Evolutionary conservation across 2,797 vertebrate species (phyloP).

Genomic region (Psittacula echo): DNA sequence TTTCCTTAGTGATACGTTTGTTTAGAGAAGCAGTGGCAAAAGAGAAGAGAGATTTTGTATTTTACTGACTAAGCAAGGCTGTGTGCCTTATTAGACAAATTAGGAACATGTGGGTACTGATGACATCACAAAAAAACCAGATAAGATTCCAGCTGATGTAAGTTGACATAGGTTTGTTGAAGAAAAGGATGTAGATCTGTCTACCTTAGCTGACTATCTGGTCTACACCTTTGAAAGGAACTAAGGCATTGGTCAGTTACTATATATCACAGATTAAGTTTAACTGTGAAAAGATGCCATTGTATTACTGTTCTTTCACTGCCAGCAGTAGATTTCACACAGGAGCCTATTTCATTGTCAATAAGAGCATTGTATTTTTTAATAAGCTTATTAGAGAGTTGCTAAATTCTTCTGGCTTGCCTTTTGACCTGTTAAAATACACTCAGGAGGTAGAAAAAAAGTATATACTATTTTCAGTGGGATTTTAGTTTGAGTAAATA

Average conservation of each 20-base stretch:
- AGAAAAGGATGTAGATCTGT: background rate
- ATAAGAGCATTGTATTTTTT: background rate
- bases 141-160: background rate
- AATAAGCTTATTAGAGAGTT: background rate
- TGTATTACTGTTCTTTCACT: background rate
- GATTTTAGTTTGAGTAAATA: background rate
- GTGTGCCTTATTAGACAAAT: conserved; percentile 57
- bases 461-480: background rate
- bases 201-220: background rate
- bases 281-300: background rate
- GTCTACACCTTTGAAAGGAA: background rate
- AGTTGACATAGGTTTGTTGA: background rate
- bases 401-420: background rate
- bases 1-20: conserved; percentile 17
- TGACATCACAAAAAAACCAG: background rate
- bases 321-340: background rate
- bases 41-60: conserved; percentile 27
- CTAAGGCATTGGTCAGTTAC: background rate
- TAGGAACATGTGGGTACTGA: background rate
- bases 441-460: background rate
- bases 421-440: background rate
- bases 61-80: conserved; percentile 35
- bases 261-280: background rate
- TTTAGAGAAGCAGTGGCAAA: conserved; percentile 37
- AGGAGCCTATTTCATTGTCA: background rate